These are phyloP conservation scores for Scyliorhinus canicula DNA, from an alignment of 2,797 vertebrate genomes.

Conservation along the genomic window DNA sequence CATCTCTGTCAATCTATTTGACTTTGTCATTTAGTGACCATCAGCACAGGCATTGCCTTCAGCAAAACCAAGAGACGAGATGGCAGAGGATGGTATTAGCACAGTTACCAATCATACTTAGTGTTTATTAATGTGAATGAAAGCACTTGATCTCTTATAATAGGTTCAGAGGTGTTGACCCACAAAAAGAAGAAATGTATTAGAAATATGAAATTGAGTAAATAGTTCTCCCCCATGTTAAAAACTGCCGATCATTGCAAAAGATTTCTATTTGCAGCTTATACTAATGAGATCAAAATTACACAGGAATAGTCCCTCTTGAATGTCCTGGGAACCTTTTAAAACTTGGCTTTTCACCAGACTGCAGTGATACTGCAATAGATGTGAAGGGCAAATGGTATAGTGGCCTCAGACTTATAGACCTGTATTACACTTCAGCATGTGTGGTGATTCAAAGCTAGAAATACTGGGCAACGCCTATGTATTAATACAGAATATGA, in stretches of 20 bases:
- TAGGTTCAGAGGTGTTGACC: neutral
- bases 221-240: neutral
- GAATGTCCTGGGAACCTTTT: neutral
- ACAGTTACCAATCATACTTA: neutral
- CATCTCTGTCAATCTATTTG: neutral
- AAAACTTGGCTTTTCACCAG: neutral
- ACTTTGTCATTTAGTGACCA: neutral
- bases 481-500: neutral
- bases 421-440: neutral
- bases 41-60: neutral
- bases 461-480: neutral
- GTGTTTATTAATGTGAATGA: neutral
- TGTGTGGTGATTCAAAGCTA: neutral
- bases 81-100: neutral
- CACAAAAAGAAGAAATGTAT: neutral
- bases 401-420: neutral
- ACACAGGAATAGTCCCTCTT: neutral
- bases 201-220: neutral
- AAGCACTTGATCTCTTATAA: neutral
- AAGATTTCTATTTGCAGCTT: neutral
- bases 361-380: neutral
- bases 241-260: neutral
- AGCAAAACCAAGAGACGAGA: neutral
- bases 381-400: neutral
- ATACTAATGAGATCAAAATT: neutral